These are phyloP conservation scores for Aurelia coerulea DNA, from an alignment of 30 jellyfish, hydroid and myxozoan genomes.

Conservation along the genomic window DNA sequence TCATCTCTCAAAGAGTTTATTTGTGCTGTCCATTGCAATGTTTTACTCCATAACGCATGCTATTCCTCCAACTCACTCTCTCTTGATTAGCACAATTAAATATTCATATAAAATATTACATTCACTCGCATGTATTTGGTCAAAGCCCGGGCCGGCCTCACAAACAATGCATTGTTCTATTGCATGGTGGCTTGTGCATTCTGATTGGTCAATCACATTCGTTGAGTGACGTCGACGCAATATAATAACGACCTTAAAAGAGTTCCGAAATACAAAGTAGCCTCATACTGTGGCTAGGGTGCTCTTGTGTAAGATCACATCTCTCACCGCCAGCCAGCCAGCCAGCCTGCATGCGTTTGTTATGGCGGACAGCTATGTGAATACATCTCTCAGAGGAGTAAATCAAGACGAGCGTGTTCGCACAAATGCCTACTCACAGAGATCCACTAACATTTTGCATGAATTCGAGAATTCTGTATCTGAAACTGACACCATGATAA, in stretches of 20 bases:
- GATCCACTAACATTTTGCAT: constrained; percentile 60
- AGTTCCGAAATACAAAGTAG: constrained; percentile 59
- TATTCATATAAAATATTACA: constrained; percentile 71
- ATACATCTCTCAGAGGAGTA: constrained; percentile 49
- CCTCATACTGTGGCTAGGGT: constrained; percentile 69
- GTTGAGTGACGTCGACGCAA: constrained; percentile 73
- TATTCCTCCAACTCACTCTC: constrained; percentile 51
- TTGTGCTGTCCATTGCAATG: constrained; percentile 70
- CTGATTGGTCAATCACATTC: constrained; percentile 65
- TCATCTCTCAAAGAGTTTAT: constrained; percentile 63
- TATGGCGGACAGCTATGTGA: constrained; percentile 72
- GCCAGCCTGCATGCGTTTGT: constrained; percentile 44
- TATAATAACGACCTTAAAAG: constrained; percentile 63
- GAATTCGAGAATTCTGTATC: constrained; percentile 79
- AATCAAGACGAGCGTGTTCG: constrained; percentile 61
- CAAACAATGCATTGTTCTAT: constrained; percentile 64
- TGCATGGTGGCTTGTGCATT: constrained; percentile 35
- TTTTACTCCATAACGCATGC: constrained; percentile 64
- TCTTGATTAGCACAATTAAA: constrained; percentile 79
- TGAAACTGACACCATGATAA: constrained; percentile 74
- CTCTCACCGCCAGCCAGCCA: constrained; percentile 3
- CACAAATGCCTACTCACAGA: constrained; percentile 58
- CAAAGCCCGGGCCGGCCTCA: constrained; percentile 28
- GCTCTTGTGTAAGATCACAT: constrained; percentile 28
- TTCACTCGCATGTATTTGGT: constrained; percentile 56